Conservation (phyloP, 1,140 invertebrate species). For the Polyergus mexicanus region DNA sequence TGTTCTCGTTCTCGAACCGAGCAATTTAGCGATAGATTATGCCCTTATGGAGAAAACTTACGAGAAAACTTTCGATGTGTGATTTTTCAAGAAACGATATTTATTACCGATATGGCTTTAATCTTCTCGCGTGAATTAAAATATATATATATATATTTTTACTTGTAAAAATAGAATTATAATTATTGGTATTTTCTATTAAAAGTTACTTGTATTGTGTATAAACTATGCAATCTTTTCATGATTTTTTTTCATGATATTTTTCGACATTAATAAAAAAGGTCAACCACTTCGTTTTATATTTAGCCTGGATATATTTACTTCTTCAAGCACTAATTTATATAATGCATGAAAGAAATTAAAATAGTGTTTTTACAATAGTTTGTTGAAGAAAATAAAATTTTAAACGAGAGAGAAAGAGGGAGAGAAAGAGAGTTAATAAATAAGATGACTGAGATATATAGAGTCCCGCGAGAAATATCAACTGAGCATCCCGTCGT, state of each 20-base stretch:
- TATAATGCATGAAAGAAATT: neutral
- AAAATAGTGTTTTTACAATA: neutral
- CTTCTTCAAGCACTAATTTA: neutral
- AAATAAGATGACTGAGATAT: slow-evolving; percentile 26
- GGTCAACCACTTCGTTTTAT: neutral
- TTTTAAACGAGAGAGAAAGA: neutral
- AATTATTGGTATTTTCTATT: neutral
- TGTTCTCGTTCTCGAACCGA: slow-evolving; percentile 1
- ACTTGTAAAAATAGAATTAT: neutral
- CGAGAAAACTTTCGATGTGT: neutral
- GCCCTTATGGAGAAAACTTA: neutral
- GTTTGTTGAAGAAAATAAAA: slow-evolving; percentile 6
- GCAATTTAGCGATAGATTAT: neutral
- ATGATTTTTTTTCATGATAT: neutral
- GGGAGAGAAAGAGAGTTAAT: slow-evolving; percentile 8
- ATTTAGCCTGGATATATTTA: neutral
- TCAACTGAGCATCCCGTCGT: slow-evolving; percentile 44
- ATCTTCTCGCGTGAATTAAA: neutral
- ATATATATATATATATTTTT: neutral
- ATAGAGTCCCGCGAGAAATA: slow-evolving; percentile 36
- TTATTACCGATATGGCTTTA: neutral
- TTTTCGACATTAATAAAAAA: neutral
- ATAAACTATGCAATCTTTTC: neutral
- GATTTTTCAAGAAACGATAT: neutral
- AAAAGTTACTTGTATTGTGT: too few species aligned